phyloP scores from a whole-genome alignment of 30 jellyfish, hydroid and myxozoan genomes.

The Phacellophora camtschatica region DNA sequence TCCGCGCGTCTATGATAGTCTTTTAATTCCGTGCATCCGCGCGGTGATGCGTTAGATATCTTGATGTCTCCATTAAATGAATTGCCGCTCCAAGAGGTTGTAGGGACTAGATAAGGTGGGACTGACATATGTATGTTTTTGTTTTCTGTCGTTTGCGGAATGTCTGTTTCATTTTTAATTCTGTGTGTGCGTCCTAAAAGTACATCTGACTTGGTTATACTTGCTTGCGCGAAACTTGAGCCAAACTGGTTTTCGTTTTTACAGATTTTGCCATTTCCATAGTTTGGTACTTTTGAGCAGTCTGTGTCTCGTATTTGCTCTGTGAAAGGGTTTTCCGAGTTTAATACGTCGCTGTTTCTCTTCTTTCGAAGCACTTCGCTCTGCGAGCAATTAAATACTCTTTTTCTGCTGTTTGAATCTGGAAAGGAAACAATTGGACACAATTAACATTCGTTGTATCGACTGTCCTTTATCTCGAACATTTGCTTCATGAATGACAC shows the following conservation, averaged over 20 bases:
- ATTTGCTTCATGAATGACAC: too few relatives aligned
- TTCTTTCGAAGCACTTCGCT: background rate
- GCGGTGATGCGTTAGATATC: background rate
- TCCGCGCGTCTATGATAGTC: background rate
- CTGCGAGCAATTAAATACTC: background rate
- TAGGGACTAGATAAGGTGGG: background rate
- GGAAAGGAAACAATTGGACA: background rate
- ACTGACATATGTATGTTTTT: background rate
- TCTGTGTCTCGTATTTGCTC: background rate
- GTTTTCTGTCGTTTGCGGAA: background rate
- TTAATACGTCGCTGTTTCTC: background rate
- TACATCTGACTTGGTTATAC: too few relatives aligned
- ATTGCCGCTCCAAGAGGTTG: too few relatives aligned
- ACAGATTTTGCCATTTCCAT: background rate
- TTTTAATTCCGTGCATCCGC: background rate
- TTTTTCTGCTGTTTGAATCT: slow-evolving; percentile 19
- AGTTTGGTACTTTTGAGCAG: too few relatives aligned
- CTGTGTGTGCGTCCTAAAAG: too few relatives aligned
- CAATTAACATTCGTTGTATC: background rate
- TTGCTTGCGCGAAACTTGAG: too few relatives aligned
- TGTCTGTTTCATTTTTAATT: background rate
- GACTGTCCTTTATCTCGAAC: too few relatives aligned
- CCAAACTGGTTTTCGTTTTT: background rate
- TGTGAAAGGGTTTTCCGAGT: background rate
- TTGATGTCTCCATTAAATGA: background rate